A percentile compares a stretch with the other conserved stretches of the same genome.
phyloP scores from a whole-genome alignment of 2,113 vertebrate species.

The Thomomys bottae region DNA sequence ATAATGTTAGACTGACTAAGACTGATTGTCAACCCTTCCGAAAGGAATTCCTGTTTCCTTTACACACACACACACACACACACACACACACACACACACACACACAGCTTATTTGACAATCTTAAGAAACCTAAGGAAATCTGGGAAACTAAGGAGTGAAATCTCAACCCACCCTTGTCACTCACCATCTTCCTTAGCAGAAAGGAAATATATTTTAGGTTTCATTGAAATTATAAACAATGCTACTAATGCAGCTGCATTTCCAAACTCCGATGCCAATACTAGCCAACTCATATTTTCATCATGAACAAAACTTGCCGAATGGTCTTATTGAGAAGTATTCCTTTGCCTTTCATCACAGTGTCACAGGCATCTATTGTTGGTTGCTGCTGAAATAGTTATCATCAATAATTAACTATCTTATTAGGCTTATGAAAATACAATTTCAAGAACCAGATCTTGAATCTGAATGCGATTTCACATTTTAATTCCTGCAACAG shows the following conservation, averaged over 20 bases:
- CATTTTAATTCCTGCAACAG: not conserved
- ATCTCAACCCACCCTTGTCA: constrained; percentile 72
- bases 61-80: constrained; percentile 50
- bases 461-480: not conserved
- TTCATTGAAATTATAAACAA: constrained; percentile 83
- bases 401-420: not conserved
- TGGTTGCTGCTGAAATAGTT: not conserved
- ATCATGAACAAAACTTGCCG: constrained; percentile 74
- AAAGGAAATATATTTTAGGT: constrained; percentile 85
- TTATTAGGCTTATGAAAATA: not conserved
- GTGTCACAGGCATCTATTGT: not conserved
- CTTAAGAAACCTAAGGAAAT: constrained; percentile 79
- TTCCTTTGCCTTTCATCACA: not conserved
- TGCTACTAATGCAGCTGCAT: constrained; percentile 81
- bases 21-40: constrained; percentile 82
- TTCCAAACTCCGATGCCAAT: constrained; percentile 79
- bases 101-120: constrained; percentile 74
- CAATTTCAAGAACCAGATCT: constrained; percentile 7
- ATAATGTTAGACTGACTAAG: constrained; percentile 65
- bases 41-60: constrained; percentile 88
- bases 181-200: constrained; percentile 80
- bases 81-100: constrained; percentile 66
- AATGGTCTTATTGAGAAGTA: constrained; percentile 69
- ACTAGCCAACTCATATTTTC: constrained; percentile 72
- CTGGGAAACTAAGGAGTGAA: constrained; percentile 63